A percentile compares a stretch with the other conserved stretches of the same genome.
These are phyloP conservation scores for Drosophila grimshawi DNA, from an alignment of 1,140 invertebrate genomes.

Conservation along the genomic window DNA sequence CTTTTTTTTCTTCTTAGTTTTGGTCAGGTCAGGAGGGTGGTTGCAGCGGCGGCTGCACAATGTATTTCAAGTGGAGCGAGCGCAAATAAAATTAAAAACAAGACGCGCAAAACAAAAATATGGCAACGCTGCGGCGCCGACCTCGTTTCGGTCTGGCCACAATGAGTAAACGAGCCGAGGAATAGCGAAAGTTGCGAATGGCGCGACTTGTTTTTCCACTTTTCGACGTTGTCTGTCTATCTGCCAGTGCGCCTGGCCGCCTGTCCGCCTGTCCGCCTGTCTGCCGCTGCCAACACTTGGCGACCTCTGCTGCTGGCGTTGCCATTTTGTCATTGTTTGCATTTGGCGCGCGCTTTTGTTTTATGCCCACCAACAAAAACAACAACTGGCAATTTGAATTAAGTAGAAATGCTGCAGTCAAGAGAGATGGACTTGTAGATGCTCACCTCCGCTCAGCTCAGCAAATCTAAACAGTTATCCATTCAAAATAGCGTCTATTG, in stretches of 20 bases:
- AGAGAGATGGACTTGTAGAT: background rate
- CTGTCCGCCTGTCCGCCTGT: slow-evolving; percentile 25
- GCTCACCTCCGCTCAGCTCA: background rate
- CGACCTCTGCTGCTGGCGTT: slow-evolving; percentile 54
- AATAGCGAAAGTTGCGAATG: slow-evolving; percentile 22
- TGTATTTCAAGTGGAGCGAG: slow-evolving; percentile 80
- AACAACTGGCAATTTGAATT: slow-evolving; percentile 34
- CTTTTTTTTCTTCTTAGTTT: slow-evolving; percentile 22
- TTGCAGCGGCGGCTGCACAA: slow-evolving; percentile 56
- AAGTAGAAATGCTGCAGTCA: slow-evolving; percentile 21
- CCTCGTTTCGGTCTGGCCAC: slow-evolving; percentile 65
- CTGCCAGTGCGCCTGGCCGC: background rate
- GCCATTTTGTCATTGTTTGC: slow-evolving; percentile 81
- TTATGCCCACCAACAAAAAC: slow-evolving; percentile 48
- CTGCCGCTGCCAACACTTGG: slow-evolving; percentile 28
- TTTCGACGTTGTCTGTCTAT: slow-evolving; percentile 55
- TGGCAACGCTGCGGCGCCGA: slow-evolving; percentile 74
- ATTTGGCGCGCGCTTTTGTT: slow-evolving; percentile 72
- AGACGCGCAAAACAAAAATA: slow-evolving; percentile 64
- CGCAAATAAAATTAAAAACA: slow-evolving; percentile 78
- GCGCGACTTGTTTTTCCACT: slow-evolving; percentile 73
- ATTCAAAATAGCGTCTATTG: slow-evolving; percentile 3
- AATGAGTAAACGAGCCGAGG: slow-evolving; percentile 42
- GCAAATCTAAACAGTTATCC: background rate
- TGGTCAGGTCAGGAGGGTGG: slow-evolving; percentile 25